Conservation (phyloP, 2,888 invertebrate genomes). For the Melolontha melolontha region DNA sequence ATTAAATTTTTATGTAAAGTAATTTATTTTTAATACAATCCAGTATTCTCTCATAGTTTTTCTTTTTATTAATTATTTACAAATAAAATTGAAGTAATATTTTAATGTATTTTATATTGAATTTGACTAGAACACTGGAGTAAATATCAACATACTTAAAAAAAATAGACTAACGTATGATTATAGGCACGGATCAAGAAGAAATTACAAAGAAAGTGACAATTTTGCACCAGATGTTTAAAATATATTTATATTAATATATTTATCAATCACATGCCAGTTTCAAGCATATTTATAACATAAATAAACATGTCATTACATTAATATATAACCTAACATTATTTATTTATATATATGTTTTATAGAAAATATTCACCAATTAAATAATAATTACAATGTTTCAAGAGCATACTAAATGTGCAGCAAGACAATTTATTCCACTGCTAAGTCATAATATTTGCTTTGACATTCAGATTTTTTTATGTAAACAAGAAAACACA, state of each 20-base stretch:
- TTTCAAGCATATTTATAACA: conserved; percentile 43
- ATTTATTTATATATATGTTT: conserved; percentile 42
- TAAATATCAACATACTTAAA: conserved; percentile 19
- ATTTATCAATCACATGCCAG: conserved; percentile 43
- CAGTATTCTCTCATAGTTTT: conserved; percentile 26
- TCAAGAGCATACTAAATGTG: conserved; percentile 49
- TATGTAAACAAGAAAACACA: conserved; percentile 50
- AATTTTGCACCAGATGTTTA: conserved; percentile 34
- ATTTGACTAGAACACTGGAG: conserved; percentile 30
- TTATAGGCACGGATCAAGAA: conserved; percentile 31
- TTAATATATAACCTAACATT: conserved; percentile 44
- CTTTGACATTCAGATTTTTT: conserved; percentile 51
- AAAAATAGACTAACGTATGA: conserved; percentile 13
- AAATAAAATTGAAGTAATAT: conserved; percentile 15
- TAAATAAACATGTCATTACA: conserved; percentile 49
- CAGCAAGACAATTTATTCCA: conserved; percentile 49
- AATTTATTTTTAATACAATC: conserved; percentile 9
- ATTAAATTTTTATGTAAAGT: too few species aligned
- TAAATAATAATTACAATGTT: conserved; percentile 48
- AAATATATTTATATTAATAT: conserved; percentile 31
- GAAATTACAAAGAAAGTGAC: conserved; percentile 19
- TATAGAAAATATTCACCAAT: conserved; percentile 51
- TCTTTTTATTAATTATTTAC: conserved; percentile 22
- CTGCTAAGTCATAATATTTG: conserved; percentile 52
- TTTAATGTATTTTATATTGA: neutral